A percentile compares a stretch with the other conserved stretches of the same genome.
Conservation (phyloP, 2,113 vertebrate genomes). For the Garra rufa region DNA sequence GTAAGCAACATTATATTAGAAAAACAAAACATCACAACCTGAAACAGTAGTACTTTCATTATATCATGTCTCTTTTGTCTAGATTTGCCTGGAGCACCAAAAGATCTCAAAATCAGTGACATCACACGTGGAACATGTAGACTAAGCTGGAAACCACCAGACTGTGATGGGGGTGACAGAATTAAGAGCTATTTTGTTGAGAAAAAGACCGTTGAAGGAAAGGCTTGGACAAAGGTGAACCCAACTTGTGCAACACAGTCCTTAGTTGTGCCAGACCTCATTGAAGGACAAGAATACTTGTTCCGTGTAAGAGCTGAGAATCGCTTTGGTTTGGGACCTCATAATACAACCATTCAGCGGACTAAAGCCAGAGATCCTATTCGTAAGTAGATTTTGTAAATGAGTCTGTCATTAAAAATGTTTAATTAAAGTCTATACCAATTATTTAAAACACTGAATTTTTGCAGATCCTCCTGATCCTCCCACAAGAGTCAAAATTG, state of each 20-base stretch:
- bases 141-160: slow-evolving; percentile 94
- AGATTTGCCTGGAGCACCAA: slow-evolving; percentile 93
- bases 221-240: slow-evolving; percentile 97
- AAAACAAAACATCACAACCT: not conserved
- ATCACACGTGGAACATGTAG: slow-evolving; percentile 91
- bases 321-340: slow-evolving; percentile 87
- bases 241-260: slow-evolving; percentile 87
- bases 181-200: slow-evolving; percentile 96
- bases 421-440: not conserved
- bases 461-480: slow-evolving; percentile 93
- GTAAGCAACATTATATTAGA: slow-evolving; percentile 69
- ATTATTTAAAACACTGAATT: not conserved
- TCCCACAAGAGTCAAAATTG: slow-evolving; percentile 91
- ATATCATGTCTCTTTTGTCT: not conserved
- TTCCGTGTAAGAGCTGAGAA: slow-evolving; percentile 96
- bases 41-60: not conserved
- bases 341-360: slow-evolving; percentile 79
- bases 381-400: slow-evolving; percentile 76
- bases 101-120: slow-evolving; percentile 93
- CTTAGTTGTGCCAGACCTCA: slow-evolving; percentile 88
- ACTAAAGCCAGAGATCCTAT: slow-evolving; percentile 92
- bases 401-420: not conserved
- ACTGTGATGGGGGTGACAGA: slow-evolving; percentile 91
- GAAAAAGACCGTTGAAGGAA: slow-evolving; percentile 90
- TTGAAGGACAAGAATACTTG: slow-evolving; percentile 90